phyloP scores from a whole-genome alignment of 2,888 invertebrate species.

The Tipula unca region DNA sequence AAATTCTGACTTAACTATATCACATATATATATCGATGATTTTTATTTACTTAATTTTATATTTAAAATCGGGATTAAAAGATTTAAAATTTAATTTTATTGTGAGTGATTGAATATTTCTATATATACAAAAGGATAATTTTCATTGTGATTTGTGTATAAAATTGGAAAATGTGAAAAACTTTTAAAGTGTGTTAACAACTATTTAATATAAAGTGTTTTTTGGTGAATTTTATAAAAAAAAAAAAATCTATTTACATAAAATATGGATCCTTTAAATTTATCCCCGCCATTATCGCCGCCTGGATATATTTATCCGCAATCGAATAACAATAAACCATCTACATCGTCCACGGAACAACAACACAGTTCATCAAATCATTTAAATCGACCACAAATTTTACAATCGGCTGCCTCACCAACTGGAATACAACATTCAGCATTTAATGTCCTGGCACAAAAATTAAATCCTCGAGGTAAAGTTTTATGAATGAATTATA shows the following conservation, averaged over 20 bases:
- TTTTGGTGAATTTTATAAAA: background rate
- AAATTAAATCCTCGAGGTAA: slow-evolving; percentile 38
- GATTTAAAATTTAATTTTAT: background rate
- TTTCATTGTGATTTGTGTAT: background rate
- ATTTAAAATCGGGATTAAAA: slow-evolving; percentile 1
- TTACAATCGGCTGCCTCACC: slow-evolving; percentile 30
- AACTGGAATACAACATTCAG: slow-evolving; percentile 42
- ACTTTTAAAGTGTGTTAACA: background rate
- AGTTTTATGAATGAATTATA: slow-evolving; percentile 21
- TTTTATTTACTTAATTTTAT: background rate
- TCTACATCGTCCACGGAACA: slow-evolving; percentile 35
- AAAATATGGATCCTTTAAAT: slow-evolving; percentile 14
- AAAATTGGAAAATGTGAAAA: background rate
- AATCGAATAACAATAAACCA: slow-evolving; percentile 34
- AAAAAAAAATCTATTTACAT: background rate
- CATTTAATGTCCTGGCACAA: slow-evolving; percentile 41
- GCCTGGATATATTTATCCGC: slow-evolving; percentile 8
- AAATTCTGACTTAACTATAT: background rate
- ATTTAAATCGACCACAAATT: slow-evolving; percentile 26
- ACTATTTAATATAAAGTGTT: background rate
- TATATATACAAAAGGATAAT: background rate
- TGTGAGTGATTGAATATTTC: background rate
- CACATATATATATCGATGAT: background rate
- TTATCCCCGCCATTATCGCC: slow-evolving; percentile 10
- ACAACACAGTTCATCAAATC: slow-evolving; percentile 27